Percentiles rank a stretch among this genome's conserved stretches.
phyloP scores from a whole-genome alignment of 2,888 invertebrate species.

The Drosophila recens region DNA sequence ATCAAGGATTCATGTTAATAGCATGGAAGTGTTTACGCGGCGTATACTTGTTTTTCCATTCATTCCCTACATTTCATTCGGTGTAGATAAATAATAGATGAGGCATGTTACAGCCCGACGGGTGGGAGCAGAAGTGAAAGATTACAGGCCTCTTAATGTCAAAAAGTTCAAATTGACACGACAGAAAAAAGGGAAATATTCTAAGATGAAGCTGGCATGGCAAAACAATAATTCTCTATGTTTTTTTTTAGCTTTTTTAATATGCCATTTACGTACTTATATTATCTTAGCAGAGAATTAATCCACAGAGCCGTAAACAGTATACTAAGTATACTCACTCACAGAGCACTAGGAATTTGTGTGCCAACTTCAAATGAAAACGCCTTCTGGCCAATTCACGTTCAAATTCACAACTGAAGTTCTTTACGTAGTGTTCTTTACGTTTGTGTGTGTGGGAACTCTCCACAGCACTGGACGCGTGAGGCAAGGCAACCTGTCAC shows the following conservation, averaged over 20 bases:
- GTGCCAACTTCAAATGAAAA: neutral
- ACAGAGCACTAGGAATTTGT: neutral
- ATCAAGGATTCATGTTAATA: constrained; percentile 63
- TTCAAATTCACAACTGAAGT: constrained; percentile 59
- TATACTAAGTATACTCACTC: neutral
- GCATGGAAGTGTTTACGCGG: constrained; percentile 47
- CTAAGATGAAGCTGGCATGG: too few species aligned
- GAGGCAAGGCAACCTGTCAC: constrained; percentile 62
- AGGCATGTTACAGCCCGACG: constrained; percentile 23
- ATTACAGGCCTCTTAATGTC: constrained; percentile 27
- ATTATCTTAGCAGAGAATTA: neutral
- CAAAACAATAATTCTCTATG: neutral
- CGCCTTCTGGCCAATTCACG: neutral
- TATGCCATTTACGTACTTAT: neutral
- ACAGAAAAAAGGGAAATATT: neutral
- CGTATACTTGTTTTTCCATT: constrained; percentile 34
- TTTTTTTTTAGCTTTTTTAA: neutral
- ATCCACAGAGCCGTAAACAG: neutral
- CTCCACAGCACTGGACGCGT: constrained; percentile 11
- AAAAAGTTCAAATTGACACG: constrained; percentile 3
- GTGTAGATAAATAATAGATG: constrained; percentile 41
- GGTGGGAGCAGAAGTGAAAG: constrained; percentile 35
- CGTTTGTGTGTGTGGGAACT: constrained; percentile 3
- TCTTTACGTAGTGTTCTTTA: constrained; percentile 17
- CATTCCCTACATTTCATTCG: constrained; percentile 1